phyloP scores from a whole-genome alignment of 2,888 invertebrate genomes.

The Drosophila bunnanda region DNA sequence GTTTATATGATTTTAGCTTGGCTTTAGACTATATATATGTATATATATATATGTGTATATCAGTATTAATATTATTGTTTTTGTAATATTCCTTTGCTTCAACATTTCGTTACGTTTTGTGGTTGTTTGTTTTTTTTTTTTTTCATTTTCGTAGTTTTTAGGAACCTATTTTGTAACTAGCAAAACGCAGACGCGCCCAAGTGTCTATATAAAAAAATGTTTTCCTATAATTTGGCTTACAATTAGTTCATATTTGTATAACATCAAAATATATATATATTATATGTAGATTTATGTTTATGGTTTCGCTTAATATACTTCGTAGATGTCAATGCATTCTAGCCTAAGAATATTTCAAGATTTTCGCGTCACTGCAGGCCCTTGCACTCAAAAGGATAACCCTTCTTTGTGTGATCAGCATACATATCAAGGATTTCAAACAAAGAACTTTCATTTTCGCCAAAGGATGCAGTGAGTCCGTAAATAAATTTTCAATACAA shows the following conservation, averaged over 20 bases:
- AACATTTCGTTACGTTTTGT: slow-evolving; percentile 39
- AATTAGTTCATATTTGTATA: slow-evolving; percentile 73
- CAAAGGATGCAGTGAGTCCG: slow-evolving; percentile 8
- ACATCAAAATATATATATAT: slow-evolving; percentile 71
- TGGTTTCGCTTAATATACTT: slow-evolving; percentile 32
- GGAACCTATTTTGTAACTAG: slow-evolving; percentile 79
- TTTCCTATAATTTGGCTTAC: slow-evolving; percentile 69
- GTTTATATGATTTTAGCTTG: slow-evolving; percentile 69
- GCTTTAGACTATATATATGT: slow-evolving; percentile 63
- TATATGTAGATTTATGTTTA: slow-evolving; percentile 37
- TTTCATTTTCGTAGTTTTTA: slow-evolving; percentile 53
- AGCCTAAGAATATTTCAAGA: slow-evolving; percentile 27
- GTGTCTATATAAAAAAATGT: slow-evolving; percentile 69
- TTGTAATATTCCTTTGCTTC: slow-evolving; percentile 50
- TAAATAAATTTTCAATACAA: slow-evolving; percentile 19
- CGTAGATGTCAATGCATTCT: slow-evolving; percentile 34
- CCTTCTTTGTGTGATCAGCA: slow-evolving; percentile 4
- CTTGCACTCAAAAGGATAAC: background rate
- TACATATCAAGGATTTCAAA: slow-evolving; percentile 3
- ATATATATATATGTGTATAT: slow-evolving; percentile 42
- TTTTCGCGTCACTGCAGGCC: background rate
- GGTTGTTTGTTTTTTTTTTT: slow-evolving; percentile 19
- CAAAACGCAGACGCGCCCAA: slow-evolving; percentile 66
- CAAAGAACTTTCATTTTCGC: slow-evolving; percentile 18
- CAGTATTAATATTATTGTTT: slow-evolving; percentile 63